phyloP scores from a whole-genome alignment of 2,888 invertebrate genomes.

The Aphidius colemani region DNA sequence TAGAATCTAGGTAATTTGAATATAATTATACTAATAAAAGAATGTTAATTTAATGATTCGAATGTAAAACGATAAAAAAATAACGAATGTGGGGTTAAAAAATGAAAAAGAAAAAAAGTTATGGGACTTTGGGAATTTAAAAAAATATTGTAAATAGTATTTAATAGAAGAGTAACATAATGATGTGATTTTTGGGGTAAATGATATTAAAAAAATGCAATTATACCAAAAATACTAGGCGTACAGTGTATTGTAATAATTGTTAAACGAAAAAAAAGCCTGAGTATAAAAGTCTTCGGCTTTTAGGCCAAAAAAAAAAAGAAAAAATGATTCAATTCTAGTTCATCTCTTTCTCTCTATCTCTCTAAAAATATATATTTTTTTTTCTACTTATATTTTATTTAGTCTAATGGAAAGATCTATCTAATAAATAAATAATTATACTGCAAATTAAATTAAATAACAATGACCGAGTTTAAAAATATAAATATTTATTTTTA shows the following conservation, averaged over 20 bases:
- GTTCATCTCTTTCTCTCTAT: constrained; percentile 14
- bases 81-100: not conserved
- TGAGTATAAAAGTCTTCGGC: not conserved
- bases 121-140: constrained; percentile 42
- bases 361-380: constrained; percentile 10
- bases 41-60: constrained; percentile 16
- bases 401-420: constrained; percentile 20
- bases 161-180: constrained; percentile 4
- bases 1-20: not conserved
- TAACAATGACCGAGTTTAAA: not conserved
- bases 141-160: constrained; percentile 24
- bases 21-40: not conserved
- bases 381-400: constrained; percentile 25
- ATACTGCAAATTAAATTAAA: not conserved
- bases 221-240: constrained; percentile 46
- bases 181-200: constrained; percentile 29
- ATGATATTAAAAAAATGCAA: constrained; percentile 42
- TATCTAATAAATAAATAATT: not conserved
- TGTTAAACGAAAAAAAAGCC: constrained; percentile 2
- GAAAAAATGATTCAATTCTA: not conserved
- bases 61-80: constrained; percentile 25
- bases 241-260: constrained; percentile 25
- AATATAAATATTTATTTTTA: constrained; percentile 14
- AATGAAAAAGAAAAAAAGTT: constrained; percentile 30
- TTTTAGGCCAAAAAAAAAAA: not conserved